Percentiles rank a stretch among this genome's conserved stretches.
Conservation (phyloP, 2,113 vertebrate species). For the Mustela nigripes region DNA sequence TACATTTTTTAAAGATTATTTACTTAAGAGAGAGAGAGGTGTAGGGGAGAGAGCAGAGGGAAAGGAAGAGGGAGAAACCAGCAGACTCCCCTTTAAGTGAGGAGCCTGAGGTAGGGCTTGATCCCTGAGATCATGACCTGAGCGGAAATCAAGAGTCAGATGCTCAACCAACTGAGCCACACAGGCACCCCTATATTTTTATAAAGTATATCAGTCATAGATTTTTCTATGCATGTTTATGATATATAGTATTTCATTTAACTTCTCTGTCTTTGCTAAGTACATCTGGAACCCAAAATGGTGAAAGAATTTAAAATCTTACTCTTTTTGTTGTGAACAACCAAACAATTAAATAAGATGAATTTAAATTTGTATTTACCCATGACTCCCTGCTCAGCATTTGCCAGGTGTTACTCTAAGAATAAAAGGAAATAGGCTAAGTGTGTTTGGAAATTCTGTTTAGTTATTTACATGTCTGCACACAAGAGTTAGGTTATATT, state of each 20-base stretch:
- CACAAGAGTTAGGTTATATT: not conserved
- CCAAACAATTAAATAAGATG: not conserved
- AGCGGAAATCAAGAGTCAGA: not conserved
- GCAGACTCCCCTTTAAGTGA: not conserved
- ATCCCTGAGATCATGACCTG: not conserved
- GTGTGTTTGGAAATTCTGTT: not conserved
- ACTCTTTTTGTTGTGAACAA: not conserved
- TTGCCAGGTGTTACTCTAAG: not conserved
- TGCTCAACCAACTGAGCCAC: not conserved
- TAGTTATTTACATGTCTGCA: not conserved
- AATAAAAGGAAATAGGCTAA: not conserved
- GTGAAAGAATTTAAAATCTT: not conserved
- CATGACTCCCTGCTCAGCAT: not conserved
- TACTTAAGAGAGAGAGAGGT: no score
- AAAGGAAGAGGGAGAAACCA: not conserved
- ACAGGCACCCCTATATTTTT: not conserved
- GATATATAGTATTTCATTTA: not conserved
- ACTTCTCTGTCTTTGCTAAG: not conserved
- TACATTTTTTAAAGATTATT: not conserved
- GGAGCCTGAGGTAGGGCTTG: not conserved
- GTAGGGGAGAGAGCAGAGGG: not conserved
- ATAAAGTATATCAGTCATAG: not conserved
- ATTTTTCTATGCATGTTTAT: not conserved
- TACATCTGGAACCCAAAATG: not conserved
- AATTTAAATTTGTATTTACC: not conserved